Evolutionary conservation across 2,888 invertebrate species (phyloP).

Genomic region (Drosophila cracens): DNA sequence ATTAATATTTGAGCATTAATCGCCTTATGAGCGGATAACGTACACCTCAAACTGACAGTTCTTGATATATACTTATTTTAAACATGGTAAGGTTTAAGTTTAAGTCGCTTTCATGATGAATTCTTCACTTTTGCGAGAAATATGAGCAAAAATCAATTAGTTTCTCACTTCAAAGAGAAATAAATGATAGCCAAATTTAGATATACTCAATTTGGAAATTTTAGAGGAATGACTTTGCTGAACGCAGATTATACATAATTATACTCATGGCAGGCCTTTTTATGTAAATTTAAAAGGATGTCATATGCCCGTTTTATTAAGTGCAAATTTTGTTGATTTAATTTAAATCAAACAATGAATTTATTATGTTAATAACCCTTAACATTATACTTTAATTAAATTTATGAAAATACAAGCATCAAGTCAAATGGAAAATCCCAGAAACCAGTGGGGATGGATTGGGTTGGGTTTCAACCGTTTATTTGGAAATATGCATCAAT

Average conservation of each 20-base stretch:
- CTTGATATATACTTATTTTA: too few species aligned
- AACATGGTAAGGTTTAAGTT: neutral
- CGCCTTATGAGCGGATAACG: slow-evolving; percentile 6
- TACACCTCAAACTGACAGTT: neutral
- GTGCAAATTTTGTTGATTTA: neutral
- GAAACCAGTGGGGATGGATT: neutral
- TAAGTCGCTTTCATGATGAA: neutral
- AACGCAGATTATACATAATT: neutral
- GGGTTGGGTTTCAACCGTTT: neutral
- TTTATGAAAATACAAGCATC: neutral
- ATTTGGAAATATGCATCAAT: slow-evolving; percentile 25
- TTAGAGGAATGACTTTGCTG: neutral
- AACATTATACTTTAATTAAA: neutral
- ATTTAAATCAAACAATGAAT: neutral
- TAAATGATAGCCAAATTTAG: neutral
- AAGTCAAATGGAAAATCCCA: neutral
- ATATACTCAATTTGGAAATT: neutral
- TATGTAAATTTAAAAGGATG: neutral
- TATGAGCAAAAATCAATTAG: neutral
- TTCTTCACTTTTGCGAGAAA: neutral
- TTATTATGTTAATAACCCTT: neutral
- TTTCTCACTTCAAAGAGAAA: neutral
- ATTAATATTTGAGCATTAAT: slow-evolving; percentile 8
- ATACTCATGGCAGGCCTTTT: neutral
- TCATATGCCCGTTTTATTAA: neutral